Base-by-base conservation (phyloP, 1,140 invertebrate species). In the Brachionus manjavacas region DNA sequence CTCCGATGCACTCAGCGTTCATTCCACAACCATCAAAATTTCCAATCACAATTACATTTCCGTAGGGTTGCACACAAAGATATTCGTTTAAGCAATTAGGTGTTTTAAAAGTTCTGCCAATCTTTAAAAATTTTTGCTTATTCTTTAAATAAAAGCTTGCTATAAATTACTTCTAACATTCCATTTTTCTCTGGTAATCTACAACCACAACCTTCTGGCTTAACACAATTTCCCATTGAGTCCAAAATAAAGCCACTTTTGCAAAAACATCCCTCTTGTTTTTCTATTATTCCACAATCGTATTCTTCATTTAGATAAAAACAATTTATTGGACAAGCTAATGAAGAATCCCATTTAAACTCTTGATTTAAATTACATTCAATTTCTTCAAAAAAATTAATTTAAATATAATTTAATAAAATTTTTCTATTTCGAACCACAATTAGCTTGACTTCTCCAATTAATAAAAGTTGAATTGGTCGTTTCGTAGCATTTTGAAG, bases 1-100 rank as follows among this genome's bases (percentile, higher is more conserved):
- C 39, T n/a, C 35, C 52, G 16, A 81, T 46, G 60, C 79, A 81
- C 12, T 64, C 7, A 23, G 79, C 79, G 20, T 81, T 81, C 64
- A 25, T n/a, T 12, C 20, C n/a, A 68, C 79, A 81, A 20, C n/a
- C 2, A n/a, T 20, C n/a, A 25, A 80, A 64, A 28, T 11, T 16
- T 16, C 39, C 39, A 3, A 41, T 25, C 9, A 25, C 23, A 46
- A 35, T 39, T 46, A 14, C 49, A 68, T 12, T 23, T 20, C 16
- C 20, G 2, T 9, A 4, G 0, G 49, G 31, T 28, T 31, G n/a
- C 12, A 23, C 12, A 68, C 79, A 81, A 31, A 46, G 11, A 43
- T 35, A 64, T 60, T 35, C 9, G 4, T 16, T n/a, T 1, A n/a
- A 9, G 20, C 79, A 81, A 81, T 81, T 52, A 81, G 52, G n/a